These are phyloP conservation scores for Ianthella basta DNA, from an alignment of 37 sponge, comb jelly and placozoan genomes.

Conservation along the genomic window DNA sequence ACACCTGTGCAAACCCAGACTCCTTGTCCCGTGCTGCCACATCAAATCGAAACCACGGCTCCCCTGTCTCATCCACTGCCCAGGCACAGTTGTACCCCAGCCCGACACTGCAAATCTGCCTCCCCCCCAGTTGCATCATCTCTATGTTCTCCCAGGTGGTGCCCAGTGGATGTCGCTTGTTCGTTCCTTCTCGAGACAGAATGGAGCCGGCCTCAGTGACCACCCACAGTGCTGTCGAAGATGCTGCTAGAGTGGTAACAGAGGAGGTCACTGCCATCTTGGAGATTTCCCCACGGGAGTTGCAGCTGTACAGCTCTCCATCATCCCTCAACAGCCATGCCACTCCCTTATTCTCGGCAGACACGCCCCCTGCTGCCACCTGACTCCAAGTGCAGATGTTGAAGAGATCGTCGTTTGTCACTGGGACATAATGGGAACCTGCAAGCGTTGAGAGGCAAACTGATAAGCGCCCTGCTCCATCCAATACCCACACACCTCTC, in stretches of 20 bases:
- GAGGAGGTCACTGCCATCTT: constrained; percentile 43
- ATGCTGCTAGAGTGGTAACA: constrained; percentile 48
- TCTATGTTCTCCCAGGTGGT: constrained; percentile 77
- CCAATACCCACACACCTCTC: constrained; percentile 22
- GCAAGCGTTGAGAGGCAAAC: constrained; percentile 40
- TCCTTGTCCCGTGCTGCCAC: constrained; percentile 58
- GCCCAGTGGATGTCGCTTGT: constrained; percentile 57
- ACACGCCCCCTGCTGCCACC: constrained; percentile 36
- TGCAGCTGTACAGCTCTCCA: constrained; percentile 61
- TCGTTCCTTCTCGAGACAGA: constrained; percentile 72
- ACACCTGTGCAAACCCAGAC: constrained; percentile 80
- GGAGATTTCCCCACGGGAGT: constrained; percentile 13
- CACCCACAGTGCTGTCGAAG: constrained; percentile 70
- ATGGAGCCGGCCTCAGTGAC: constrained; percentile 41
- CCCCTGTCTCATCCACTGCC: constrained; percentile 78
- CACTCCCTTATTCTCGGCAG: neutral
- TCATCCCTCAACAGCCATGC: constrained; percentile 76
- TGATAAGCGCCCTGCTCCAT: neutral
- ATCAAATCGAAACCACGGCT: constrained; percentile 81
- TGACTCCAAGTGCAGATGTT: constrained; percentile 56
- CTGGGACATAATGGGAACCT: constrained; percentile 61
- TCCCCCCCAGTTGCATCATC: constrained; percentile 60
- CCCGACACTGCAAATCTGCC: constrained; percentile 38
- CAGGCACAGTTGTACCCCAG: constrained; percentile 74
- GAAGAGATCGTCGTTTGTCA: constrained; percentile 50